Evolutionary conservation across 30 jellyfish, hydroid and myxozoan species (phyloP), one percentile per base, ranked within the genome.

Genomic region (Cassiopea andromeda): DNA sequence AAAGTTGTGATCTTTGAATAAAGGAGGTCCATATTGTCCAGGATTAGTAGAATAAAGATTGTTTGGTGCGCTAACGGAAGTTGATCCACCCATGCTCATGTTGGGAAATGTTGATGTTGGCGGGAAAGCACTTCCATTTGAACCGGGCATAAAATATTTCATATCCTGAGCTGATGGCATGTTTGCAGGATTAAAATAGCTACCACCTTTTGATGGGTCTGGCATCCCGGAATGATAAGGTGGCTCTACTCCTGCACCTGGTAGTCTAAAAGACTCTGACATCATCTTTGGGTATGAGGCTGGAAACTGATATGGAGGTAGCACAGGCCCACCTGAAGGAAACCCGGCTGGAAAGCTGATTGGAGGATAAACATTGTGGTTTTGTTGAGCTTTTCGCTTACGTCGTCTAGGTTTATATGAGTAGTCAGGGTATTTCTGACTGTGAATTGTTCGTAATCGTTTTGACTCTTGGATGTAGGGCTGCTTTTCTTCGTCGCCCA

Each of bases 381-480:
- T 95, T 80, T 96, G 99, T 46, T 93, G 90, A 54, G 97, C 98
- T 77, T 97, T 97, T 50, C 99, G 85, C 83, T 93, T 97, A 60
- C 98, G 83, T 46, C 98, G 61, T 80, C 99, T 85, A 1, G 99
- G 99, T 79, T 93, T 93, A 93, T 97, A 97, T 10, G 99, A 92
- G 48, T 97, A 97, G 80, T 97, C 99, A 1, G 99, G 99, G 73
- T 97, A 90, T 75, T 92, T 93, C 77, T 92, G 99, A 77, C 98
- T 97, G 82, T 97, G 99, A 45, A 92, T 97, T 54, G 98, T 93
- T 48, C 99, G 87, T 60, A 97, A 75, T 71, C 98, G 66, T 60
- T 93, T 97, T 10, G 98, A 87, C 77, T 92, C 98, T 87, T 97
- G 98, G 27, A 97, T 90, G 88, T 97, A 97, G 0, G 98, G 99